Evolutionary conservation across 2,797 vertebrate genomes (phyloP).

Genomic region (Lithobates pipiens): DNA sequence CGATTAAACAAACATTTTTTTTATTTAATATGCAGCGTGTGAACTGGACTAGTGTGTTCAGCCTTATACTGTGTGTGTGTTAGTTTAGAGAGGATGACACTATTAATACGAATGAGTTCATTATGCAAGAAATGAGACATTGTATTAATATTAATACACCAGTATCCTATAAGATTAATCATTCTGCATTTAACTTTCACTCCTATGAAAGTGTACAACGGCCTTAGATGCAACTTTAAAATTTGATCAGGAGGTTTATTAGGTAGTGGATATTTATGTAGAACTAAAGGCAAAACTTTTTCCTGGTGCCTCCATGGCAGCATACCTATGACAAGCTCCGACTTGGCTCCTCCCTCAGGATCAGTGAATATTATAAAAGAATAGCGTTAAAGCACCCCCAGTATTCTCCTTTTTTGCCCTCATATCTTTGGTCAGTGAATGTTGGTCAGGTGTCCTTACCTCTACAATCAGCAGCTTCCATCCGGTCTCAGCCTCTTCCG

Average conservation of each 20-base stretch:
- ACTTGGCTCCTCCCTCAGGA: too few species aligned
- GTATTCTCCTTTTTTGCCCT: too few species aligned
- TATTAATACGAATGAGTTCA: constrained; percentile 38
- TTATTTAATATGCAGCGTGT: constrained; percentile 25
- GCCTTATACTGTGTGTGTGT: constrained; percentile 4
- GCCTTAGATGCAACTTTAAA: background rate
- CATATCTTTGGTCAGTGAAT: too few species aligned
- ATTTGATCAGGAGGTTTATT: constrained; percentile 22
- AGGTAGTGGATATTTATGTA: too few species aligned
- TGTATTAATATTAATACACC: constrained; percentile 38
- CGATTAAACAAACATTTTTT: background rate
- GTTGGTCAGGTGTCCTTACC: too few species aligned
- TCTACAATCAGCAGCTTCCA: too few species aligned
- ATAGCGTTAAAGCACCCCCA: too few species aligned
- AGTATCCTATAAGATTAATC: constrained; percentile 15
- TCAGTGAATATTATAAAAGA: too few species aligned
- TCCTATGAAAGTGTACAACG: background rate
- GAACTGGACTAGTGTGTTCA: background rate
- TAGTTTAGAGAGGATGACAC: constrained; percentile 5
- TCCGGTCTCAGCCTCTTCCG: too few species aligned
- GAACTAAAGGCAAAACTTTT: too few species aligned
- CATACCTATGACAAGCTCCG: too few species aligned
- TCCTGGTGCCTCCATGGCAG: too few species aligned
- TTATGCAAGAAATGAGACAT: constrained; percentile 44
- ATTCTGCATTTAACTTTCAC: constrained; percentile 16